phyloP scores from a whole-genome alignment of 2,113 vertebrate species.

The Psilopsiagon aurifrons region DNA sequence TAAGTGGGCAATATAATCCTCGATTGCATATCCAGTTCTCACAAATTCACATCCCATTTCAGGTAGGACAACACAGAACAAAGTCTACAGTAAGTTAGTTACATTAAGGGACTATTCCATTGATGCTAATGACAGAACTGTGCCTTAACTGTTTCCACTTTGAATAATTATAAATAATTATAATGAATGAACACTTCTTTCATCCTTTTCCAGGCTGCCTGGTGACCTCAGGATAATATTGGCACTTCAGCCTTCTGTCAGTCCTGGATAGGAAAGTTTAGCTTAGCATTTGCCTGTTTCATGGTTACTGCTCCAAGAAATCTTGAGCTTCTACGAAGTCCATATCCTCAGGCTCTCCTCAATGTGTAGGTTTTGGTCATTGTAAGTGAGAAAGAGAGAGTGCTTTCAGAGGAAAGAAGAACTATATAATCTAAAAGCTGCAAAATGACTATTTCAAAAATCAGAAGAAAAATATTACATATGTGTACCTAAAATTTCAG shows the following conservation, averaged over 20 bases:
- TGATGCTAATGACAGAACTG: neutral
- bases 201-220: neutral
- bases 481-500: neutral
- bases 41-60: neutral
- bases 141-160: neutral
- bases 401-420: neutral
- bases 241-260: neutral
- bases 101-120: neutral
- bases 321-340: neutral
- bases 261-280: neutral
- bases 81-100: neutral
- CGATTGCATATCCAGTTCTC: neutral
- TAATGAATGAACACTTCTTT: neutral
- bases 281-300: neutral
- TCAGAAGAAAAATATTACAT: neutral
- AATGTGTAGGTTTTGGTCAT: neutral
- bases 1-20: neutral
- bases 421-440: neutral
- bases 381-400: neutral
- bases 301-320: neutral
- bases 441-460: neutral
- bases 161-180: neutral
- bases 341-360: neutral
- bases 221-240: neutral
- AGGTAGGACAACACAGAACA: neutral